These are phyloP conservation scores for Drosophila virilis DNA, from an alignment of 1,140 invertebrate species.

Conservation along the genomic window DNA sequence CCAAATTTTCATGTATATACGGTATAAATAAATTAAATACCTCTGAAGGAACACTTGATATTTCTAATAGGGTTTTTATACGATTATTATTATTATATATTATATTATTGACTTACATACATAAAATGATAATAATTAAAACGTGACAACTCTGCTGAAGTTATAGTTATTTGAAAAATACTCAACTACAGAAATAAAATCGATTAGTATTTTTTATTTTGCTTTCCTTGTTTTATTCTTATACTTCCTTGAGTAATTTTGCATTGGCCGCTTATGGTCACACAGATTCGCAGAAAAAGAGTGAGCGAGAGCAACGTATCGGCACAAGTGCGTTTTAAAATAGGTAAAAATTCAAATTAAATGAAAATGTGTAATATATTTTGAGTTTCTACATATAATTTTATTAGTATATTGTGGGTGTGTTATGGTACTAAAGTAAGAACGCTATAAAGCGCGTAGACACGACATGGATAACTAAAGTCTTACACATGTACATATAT, in stretches of 20 bases:
- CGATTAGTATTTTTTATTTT: not conserved
- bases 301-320: conserved; percentile 33
- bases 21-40: no score
- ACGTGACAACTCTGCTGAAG: conserved; percentile 55
- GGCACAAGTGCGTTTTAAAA: conserved; percentile 26
- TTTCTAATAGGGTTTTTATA: no score
- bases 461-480: conserved; percentile 5
- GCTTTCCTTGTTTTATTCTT: not conserved
- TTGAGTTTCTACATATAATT: not conserved
- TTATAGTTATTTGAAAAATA: conserved; percentile 8
- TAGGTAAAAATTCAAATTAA: conserved; percentile 16
- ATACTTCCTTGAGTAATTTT: conserved; percentile 11
- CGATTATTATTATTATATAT: not conserved
- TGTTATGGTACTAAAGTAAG: not conserved
- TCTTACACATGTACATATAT: conserved; percentile 35
- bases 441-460: not conserved
- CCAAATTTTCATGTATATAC: no score
- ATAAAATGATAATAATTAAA: conserved; percentile 47
- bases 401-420: not conserved
- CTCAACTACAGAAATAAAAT: no score
- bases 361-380: not conserved
- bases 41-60: no score
- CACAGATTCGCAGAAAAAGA: conserved; percentile 13
- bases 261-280: not conserved
- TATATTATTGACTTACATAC: no score